These are phyloP conservation scores for Gnathonemus longibarbis DNA, from an alignment of 2,113 vertebrate species.

Conservation along the genomic window DNA sequence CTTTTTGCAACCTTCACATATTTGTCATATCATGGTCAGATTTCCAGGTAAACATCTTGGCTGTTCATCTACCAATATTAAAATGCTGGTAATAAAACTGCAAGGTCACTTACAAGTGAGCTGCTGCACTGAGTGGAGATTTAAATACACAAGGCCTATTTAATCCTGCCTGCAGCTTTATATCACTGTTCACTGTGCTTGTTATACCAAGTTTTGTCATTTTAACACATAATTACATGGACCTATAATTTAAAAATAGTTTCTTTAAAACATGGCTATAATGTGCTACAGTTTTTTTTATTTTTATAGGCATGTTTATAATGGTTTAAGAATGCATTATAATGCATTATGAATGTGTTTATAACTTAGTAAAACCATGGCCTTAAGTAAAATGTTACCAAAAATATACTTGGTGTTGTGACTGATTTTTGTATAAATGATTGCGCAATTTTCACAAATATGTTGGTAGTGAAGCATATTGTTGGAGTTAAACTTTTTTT, in stretches of 20 bases:
- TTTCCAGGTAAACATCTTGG: constrained; percentile 19
- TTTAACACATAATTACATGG: not conserved
- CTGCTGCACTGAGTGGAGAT: not conserved
- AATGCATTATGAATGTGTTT: too few species aligned
- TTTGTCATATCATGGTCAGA: constrained; percentile 28
- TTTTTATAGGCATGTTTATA: too few species aligned
- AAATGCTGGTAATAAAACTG: not conserved
- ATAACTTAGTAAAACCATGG: too few species aligned
- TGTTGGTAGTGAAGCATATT: not conserved
- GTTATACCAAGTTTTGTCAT: not conserved
- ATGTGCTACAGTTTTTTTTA: too few species aligned
- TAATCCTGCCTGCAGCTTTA: not conserved
- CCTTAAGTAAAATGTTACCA: too few species aligned
- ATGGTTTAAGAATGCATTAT: too few species aligned
- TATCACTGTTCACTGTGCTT: not conserved
- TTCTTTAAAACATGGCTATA: too few species aligned
- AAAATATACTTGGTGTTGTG: not conserved
- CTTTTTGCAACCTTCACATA: constrained; percentile 15
- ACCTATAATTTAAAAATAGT: not conserved
- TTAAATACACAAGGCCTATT: not conserved
- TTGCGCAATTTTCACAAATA: not conserved
- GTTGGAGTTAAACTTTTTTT: not conserved
- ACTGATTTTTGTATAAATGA: not conserved
- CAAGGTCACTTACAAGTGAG: constrained; percentile 15
- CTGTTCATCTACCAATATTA: not conserved